These are phyloP conservation scores for Cacatua alba DNA, from an alignment of 2,113 vertebrate species.

Conservation along the genomic window DNA sequence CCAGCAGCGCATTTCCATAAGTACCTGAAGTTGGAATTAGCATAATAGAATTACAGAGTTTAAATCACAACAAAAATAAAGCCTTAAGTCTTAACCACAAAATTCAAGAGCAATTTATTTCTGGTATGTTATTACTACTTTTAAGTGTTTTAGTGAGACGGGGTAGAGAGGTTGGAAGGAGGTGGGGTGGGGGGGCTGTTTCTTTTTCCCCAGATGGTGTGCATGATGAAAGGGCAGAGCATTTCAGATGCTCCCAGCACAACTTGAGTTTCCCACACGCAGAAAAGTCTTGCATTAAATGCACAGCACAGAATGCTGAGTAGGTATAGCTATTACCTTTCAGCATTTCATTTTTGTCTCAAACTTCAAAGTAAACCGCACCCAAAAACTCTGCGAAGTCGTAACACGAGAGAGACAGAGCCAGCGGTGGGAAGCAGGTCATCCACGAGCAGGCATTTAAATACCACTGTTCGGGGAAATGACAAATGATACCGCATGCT, in stretches of 20 bases:
- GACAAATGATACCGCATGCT: rapidly evolving
- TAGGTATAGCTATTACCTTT: background rate
- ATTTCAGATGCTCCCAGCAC: background rate
- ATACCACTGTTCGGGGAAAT: rapidly evolving
- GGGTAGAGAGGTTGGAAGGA: background rate
- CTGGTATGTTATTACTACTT: background rate
- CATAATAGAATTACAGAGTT: background rate
- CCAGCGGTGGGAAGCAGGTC: background rate
- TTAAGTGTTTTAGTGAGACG: background rate
- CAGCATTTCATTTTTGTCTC: background rate
- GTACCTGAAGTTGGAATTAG: background rate
- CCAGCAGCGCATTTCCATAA: background rate
- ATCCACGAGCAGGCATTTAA: background rate
- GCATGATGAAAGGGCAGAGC: background rate
- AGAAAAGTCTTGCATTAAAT: background rate
- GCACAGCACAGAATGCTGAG: background rate
- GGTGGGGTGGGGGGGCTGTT: background rate
- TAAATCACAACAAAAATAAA: conserved; percentile 36
- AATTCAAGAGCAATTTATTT: conserved; percentile 1
- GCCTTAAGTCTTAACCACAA: conserved; percentile 8
- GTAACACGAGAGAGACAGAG: rapidly evolving
- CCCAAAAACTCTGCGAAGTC: background rate
- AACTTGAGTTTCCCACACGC: background rate
- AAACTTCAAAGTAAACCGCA: conserved; percentile 13
- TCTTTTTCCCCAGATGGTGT: background rate